Percentiles rank a stretch among this genome's conserved stretches.
Conservation (phyloP, 1,140 invertebrate genomes). For the Drosophila orosa region DNA sequence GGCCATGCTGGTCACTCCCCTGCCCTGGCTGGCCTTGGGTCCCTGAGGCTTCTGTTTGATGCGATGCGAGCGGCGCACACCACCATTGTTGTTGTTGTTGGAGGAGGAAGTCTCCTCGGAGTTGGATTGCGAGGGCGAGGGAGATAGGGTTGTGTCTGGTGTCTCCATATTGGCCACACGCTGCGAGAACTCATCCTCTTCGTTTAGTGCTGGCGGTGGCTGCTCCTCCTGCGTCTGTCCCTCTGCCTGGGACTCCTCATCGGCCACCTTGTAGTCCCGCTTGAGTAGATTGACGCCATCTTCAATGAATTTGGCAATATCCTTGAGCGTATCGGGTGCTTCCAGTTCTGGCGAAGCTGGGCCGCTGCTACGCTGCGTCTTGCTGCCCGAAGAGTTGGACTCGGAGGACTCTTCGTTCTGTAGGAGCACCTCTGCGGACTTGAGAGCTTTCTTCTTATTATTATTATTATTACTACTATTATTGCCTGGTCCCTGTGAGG, state of each 20-base stretch:
- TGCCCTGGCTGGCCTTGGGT: constrained; percentile 51
- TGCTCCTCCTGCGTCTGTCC: background rate
- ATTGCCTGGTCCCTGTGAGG: background rate
- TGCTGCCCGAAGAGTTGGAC: constrained; percentile 39
- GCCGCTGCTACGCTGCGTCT: constrained; percentile 19
- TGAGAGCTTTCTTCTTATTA: constrained; percentile 16
- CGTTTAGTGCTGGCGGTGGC: background rate
- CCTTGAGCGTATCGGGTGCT: constrained; percentile 60
- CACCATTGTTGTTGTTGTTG: constrained; percentile 4
- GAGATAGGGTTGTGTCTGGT: constrained; percentile 41
- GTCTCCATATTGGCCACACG: constrained; percentile 61
- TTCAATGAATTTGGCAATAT: constrained; percentile 82
- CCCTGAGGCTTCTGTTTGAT: constrained; percentile 74
- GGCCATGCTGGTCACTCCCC: constrained; percentile 54
- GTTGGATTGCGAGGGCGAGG: constrained; percentile 47
- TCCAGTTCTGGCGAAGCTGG: constrained; percentile 40
- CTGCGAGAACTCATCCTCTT: constrained; percentile 48
- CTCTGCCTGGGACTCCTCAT: constrained; percentile 27
- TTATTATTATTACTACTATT: constrained; percentile 1
- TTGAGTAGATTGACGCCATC: constrained; percentile 77
- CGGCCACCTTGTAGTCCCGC: constrained; percentile 67
- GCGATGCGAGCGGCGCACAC: constrained; percentile 76
- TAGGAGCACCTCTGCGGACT: constrained; percentile 12
- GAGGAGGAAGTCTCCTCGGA: constrained; percentile 19
- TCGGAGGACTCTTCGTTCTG: constrained; percentile 41